Conservation (phyloP, 1,140 invertebrate species). For the Platyscapa corneri region DNA sequence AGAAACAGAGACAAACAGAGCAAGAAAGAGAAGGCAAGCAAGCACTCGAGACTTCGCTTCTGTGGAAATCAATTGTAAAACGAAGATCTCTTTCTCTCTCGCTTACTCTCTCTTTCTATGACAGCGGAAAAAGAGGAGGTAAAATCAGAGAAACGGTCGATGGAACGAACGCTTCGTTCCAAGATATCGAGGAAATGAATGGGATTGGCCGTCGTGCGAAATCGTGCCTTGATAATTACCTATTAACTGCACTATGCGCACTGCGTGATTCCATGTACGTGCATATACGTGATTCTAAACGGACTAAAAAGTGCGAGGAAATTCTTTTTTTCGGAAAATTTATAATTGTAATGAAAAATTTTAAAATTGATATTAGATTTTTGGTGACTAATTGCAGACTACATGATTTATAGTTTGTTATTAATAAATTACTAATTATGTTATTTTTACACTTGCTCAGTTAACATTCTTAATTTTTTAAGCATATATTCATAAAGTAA, state of each 20-base stretch:
- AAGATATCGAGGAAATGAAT: slow-evolving; percentile 72
- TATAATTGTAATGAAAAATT: not conserved
- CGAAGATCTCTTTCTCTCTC: slow-evolving; percentile 41
- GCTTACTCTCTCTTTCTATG: not conserved
- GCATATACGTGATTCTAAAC: not conserved
- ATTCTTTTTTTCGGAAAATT: slow-evolving; percentile 28
- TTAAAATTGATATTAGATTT: not conserved
- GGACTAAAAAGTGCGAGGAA: not conserved
- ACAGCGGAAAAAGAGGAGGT: slow-evolving; percentile 12
- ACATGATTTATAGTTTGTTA: no score
- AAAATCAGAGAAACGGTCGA: slow-evolving; percentile 48
- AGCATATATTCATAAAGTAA: no score
- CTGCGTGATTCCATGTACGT: not conserved
- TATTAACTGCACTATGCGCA: slow-evolving; percentile 64
- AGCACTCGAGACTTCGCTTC: slow-evolving; percentile 26
- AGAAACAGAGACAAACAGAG: not conserved
- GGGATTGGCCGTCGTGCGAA: slow-evolving; percentile 65
- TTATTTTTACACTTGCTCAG: no score
- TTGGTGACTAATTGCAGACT: not conserved
- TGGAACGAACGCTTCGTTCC: slow-evolving; percentile 46
- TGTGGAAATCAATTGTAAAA: slow-evolving; percentile 65
- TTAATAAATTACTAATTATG: no score
- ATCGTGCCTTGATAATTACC: slow-evolving; percentile 68
- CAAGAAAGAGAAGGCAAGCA: slow-evolving; percentile 10
- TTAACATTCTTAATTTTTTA: no score